These are phyloP conservation scores for Rhyacichthys aspro DNA, from an alignment of 2,797 vertebrate genomes.

Conservation along the genomic window DNA sequence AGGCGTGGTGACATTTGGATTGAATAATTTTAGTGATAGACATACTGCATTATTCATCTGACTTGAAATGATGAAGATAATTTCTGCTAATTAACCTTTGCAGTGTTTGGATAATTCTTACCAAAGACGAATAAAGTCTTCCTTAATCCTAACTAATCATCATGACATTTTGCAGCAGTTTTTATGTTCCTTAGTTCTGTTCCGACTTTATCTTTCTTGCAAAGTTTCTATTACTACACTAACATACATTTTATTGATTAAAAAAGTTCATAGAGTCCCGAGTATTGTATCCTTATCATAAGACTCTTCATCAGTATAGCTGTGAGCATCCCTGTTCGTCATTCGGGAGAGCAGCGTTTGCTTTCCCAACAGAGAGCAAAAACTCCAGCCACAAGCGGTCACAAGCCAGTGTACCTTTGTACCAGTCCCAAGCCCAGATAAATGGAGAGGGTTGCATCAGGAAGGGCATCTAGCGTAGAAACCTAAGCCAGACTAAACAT, in stretches of 20 bases:
- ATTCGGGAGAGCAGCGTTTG: too few species aligned
- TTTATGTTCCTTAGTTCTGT: neutral
- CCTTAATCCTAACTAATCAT: neutral
- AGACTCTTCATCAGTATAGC: too few species aligned
- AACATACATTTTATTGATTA: neutral
- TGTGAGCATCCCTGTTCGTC: too few species aligned
- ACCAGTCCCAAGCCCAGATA: too few species aligned
- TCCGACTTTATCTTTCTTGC: neutral
- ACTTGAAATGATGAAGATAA: constrained; percentile 9
- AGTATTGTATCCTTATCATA: too few species aligned
- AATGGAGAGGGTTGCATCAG: too few species aligned
- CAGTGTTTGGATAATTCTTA: constrained; percentile 7
- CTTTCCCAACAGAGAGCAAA: too few species aligned
- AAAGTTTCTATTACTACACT: neutral
- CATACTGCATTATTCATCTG: constrained; percentile 20
- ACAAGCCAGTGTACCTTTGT: too few species aligned
- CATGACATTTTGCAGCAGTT: neutral
- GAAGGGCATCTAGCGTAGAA: too few species aligned
- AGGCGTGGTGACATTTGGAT: constrained; percentile 8
- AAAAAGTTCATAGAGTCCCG: neutral
- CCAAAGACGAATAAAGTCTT: neutral
- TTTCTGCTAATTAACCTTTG: constrained; percentile 21
- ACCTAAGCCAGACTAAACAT: too few species aligned
- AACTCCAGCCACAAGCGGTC: too few species aligned
- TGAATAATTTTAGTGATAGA: constrained; percentile 9